Percentiles rank a stretch among this genome's conserved stretches.
phyloP scores from a whole-genome alignment of 2,113 vertebrate genomes.

The Potamarius usumacintae region DNA sequence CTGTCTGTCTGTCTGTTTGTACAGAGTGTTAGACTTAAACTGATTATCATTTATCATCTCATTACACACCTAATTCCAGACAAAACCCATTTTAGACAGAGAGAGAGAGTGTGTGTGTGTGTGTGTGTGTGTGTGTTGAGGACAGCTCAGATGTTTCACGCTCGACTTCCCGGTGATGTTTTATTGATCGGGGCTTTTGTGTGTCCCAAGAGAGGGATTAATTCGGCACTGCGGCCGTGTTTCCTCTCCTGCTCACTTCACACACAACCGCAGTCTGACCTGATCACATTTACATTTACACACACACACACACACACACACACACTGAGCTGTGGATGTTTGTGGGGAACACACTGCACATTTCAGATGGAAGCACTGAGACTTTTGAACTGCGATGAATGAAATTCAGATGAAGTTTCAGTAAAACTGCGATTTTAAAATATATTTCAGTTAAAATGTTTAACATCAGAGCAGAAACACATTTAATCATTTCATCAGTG shows the following conservation, averaged over 20 bases:
- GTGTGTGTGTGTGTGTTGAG: constrained; percentile 20
- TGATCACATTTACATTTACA: constrained; percentile 5
- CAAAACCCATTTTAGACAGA: not conserved
- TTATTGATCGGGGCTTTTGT: constrained; percentile 43
- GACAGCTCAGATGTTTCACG: constrained; percentile 37
- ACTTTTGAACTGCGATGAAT: not conserved
- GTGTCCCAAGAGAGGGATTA: constrained; percentile 20
- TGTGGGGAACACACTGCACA: not conserved
- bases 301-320: not conserved
- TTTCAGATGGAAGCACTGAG: not conserved
- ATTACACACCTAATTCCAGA: not conserved
- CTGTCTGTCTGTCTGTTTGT: not conserved
- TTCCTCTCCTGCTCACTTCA: constrained; percentile 38
- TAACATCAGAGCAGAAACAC: not conserved
- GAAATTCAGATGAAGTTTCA: not conserved
- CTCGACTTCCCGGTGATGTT: constrained; percentile 40
- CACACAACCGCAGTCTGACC: constrained; percentile 14
- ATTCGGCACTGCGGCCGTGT: constrained; percentile 28
- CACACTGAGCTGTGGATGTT: not conserved
- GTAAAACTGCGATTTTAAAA: not conserved
- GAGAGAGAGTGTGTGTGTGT: not conserved
- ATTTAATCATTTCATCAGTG: not conserved
- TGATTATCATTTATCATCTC: not conserved
- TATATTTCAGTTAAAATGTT: not conserved
- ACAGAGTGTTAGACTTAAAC: not conserved